phyloP scores from a whole-genome alignment of 2,797 vertebrate species.

The Phataginus tetradactyla region DNA sequence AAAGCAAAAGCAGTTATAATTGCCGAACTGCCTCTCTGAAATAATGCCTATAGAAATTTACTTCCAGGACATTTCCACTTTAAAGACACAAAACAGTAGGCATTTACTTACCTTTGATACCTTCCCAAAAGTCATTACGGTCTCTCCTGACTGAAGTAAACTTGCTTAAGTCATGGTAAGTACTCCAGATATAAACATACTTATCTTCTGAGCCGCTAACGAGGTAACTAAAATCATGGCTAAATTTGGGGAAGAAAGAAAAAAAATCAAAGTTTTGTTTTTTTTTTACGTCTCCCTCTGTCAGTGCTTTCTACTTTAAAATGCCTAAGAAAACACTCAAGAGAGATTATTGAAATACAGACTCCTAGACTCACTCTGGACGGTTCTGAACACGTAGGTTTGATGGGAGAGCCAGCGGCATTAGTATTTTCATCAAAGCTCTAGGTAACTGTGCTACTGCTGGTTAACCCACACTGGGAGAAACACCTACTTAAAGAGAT shows the following conservation, averaged over 20 bases:
- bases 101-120: constrained; percentile 95
- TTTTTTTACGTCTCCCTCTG: constrained; percentile 22
- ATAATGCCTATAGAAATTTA: constrained; percentile 37
- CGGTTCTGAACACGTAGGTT: not conserved
- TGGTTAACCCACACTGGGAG: not conserved
- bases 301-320: constrained; percentile 48
- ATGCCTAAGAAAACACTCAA: constrained; percentile 18
- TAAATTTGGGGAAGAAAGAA: constrained; percentile 81
- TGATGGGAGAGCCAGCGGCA: not conserved
- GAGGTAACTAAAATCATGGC: constrained; percentile 98
- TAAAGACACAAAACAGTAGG: constrained; percentile 32
- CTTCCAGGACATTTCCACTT: constrained; percentile 6
- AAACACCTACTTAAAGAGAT: not conserved
- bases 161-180: constrained; percentile 98
- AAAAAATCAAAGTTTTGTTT: not conserved
- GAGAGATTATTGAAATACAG: not conserved
- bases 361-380: not conserved
- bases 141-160: constrained; percentile 98
- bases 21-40: constrained; percentile 10
- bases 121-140: constrained; percentile 99
- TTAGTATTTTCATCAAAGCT: constrained; percentile 9
- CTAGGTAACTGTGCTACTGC: not conserved
- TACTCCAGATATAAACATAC: constrained; percentile 99
- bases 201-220: constrained; percentile 99
- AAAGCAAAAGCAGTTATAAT: not conserved